Base-by-base conservation (phyloP, 2,888 invertebrate genomes). In the Zygothrica quintamaculata region DNA sequence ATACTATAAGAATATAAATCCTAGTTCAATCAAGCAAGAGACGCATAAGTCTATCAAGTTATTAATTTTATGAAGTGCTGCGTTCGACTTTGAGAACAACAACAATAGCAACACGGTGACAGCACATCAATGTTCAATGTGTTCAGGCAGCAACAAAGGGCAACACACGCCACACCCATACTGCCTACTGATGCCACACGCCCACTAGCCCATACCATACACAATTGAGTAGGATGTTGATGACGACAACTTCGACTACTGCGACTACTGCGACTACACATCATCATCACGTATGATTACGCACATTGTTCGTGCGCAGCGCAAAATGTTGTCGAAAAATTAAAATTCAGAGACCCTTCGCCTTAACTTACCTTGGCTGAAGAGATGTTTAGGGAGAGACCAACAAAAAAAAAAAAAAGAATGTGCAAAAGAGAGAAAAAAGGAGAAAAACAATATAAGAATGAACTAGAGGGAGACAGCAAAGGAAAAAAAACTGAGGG, bases 251-350 rank as follows among this genome's bases (percentile, higher is more conserved):
- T 39, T 34, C 53, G 53, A 42, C 55, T 13, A 12, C 69, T 43
- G 44, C 66, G 15, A 51, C n/a, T n/a, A n/a, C n/a, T n/a, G 16
- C 51, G 51, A 67, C 81, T 72, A 67, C 70, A 71, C 78, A 86
- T 80, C 84, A 86, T 80, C 84, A 78, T 84, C 86, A 88, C 89
- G 84, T 88, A 80, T 89, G 89, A 89, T 89, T 89, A 89, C 89
- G 88, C 89, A 82, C 88, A 89, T 89, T 89, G 89, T 89, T 89
- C 74, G 73, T 76, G 77, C 69, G 78, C 86, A 79, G 75, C 66
- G 66, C 74, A 64, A 71, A 81, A 76, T 72, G 81, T 77, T 84
- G 77, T 78, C 84, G 77, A 77, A 88, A 72, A 88, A 89, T 89
- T 88, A 88, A 89, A 88, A 88, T 87, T 87, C 89, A 78, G 71